Percentiles rank a stretch among this genome's conserved stretches.
Evolutionary conservation across 2,888 invertebrate genomes (phyloP).

Genomic region (Rhamnusium bicolor): DNA sequence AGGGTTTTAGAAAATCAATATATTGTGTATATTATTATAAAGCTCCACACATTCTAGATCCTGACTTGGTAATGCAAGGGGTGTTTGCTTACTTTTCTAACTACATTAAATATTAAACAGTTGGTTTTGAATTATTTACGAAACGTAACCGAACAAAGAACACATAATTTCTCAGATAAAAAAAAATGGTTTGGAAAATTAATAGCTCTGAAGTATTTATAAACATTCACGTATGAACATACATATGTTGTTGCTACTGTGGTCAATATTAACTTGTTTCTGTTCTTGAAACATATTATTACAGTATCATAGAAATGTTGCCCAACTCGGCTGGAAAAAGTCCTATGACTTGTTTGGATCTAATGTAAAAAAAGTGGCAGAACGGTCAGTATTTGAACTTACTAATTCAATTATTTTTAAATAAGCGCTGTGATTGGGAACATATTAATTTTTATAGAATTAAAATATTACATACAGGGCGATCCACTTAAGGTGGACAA

Average conservation of each 20-base stretch:
- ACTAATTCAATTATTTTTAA: too few species aligned
- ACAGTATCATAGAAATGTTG: too few species aligned
- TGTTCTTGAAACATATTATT: not conserved
- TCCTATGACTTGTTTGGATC: too few species aligned
- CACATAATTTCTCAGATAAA: not conserved
- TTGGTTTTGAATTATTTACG: slow-evolving; percentile 33
- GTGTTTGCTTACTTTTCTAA: slow-evolving; percentile 43
- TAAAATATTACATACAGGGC: too few species aligned
- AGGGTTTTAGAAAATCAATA: slow-evolving; percentile 19
- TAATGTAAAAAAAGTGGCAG: too few species aligned
- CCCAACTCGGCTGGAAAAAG: too few species aligned
- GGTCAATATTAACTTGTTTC: not conserved
- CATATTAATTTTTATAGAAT: too few species aligned
- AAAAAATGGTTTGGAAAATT: slow-evolving; percentile 13
- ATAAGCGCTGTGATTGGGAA: too few species aligned
- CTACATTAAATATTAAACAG: slow-evolving; percentile 43
- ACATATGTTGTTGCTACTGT: not conserved
- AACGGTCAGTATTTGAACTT: too few species aligned
- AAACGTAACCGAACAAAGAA: slow-evolving; percentile 15
- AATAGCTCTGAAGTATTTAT: slow-evolving; percentile 7
- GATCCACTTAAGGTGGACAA: too few species aligned
- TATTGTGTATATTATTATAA: slow-evolving; percentile 36
- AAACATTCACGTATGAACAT: not conserved
- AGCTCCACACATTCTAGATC: slow-evolving; percentile 28
- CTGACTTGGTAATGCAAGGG: slow-evolving; percentile 41